Percentiles rank a stretch among this genome's conserved stretches.
These are phyloP conservation scores for Heliconius himera DNA, from an alignment of 1,140 invertebrate species.

Conservation along the genomic window DNA sequence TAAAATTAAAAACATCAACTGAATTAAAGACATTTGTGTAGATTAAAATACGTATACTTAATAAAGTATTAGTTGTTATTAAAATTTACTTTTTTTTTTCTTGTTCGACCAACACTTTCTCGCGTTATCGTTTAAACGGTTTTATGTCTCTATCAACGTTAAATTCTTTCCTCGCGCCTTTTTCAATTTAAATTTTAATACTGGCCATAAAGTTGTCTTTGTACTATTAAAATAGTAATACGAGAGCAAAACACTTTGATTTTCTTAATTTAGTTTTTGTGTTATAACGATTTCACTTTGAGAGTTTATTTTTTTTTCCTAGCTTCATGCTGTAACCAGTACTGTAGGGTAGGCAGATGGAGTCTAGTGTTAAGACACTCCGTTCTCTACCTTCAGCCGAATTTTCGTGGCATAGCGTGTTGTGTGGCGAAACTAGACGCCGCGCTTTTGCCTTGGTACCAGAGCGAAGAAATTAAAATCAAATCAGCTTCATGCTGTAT, in stretches of 20 bases:
- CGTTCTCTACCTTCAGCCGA: too few species aligned
- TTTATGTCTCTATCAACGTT: slow-evolving; percentile 41
- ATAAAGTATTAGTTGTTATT: slow-evolving; percentile 64
- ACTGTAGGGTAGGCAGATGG: too few species aligned
- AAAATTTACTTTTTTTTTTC: slow-evolving; percentile 51
- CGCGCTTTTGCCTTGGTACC: too few species aligned
- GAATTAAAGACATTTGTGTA: slow-evolving; percentile 69
- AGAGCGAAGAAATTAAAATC: too few species aligned
- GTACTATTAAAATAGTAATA: slow-evolving; percentile 8
- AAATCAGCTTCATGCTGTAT: too few species aligned
- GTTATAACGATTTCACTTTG: neutral
- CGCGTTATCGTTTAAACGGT: slow-evolving; percentile 36
- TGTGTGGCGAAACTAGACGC: too few species aligned
- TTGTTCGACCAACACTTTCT: slow-evolving; percentile 41
- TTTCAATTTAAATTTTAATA: slow-evolving; percentile 41
- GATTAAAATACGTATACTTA: slow-evolving; percentile 70
- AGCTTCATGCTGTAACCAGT: too few species aligned
- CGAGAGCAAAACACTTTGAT: slow-evolving; percentile 5
- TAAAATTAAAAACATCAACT: slow-evolving; percentile 53
- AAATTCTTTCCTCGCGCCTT: slow-evolving; percentile 36
- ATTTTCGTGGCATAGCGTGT: too few species aligned
- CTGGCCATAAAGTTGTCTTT: slow-evolving; percentile 21
- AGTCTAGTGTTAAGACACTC: too few species aligned
- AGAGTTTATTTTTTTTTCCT: neutral
- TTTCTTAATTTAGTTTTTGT: slow-evolving; percentile 16